Evolutionary conservation across 2,113 vertebrate species (phyloP).

Genomic region (Lepus timidus): DNA sequence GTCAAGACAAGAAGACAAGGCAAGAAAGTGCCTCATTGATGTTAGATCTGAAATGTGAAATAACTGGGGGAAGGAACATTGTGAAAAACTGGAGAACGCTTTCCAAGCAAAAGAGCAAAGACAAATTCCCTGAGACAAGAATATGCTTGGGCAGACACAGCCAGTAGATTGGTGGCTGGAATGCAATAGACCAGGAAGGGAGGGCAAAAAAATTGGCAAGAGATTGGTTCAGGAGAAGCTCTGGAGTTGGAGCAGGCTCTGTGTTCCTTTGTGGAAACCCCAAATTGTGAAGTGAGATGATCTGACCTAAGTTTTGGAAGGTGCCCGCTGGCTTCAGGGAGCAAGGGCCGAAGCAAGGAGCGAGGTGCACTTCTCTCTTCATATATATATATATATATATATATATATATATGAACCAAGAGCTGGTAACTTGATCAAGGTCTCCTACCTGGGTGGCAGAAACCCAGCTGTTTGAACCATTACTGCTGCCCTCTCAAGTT

Average conservation of each 20-base stretch:
- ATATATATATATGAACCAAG: no score
- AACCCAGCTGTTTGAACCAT: no score
- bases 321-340: background rate
- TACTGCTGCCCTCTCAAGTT: no score
- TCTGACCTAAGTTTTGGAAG: background rate
- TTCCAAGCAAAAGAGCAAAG: constrained; percentile 10
- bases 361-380: background rate
- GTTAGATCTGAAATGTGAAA: background rate
- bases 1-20: background rate
- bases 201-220: background rate
- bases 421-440: no score
- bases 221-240: background rate
- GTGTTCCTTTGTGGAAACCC: background rate
- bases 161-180: background rate
- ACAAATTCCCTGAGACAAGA: background rate
- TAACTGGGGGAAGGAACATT: background rate
- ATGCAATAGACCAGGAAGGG: background rate
- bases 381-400: no score
- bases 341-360: background rate
- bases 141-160: background rate
- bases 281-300: background rate
- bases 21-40: background rate
- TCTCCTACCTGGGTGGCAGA: no score
- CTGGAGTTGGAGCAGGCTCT: background rate
- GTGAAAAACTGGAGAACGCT: background rate